A percentile compares a stretch with the other conserved stretches of the same genome.
Conservation (phyloP, 2,113 vertebrate species). For the Sminthopsis crassicaudata region DNA sequence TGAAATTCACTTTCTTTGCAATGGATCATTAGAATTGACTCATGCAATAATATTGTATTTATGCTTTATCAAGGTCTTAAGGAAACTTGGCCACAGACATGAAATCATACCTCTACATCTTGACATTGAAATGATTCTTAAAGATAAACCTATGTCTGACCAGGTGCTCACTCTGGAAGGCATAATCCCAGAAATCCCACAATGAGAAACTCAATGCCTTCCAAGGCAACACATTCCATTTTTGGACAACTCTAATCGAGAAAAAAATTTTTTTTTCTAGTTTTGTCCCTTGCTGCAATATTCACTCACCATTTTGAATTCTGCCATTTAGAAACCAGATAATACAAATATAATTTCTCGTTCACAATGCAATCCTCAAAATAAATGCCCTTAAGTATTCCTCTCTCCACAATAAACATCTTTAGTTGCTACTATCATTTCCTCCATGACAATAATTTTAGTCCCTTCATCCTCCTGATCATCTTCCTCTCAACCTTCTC, state of each 20-base stretch:
- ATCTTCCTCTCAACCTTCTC: neutral
- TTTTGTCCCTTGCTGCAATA: neutral
- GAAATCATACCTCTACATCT: neutral
- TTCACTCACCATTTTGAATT: neutral
- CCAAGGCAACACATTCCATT: neutral
- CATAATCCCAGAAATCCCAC: neutral
- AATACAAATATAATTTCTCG: neutral
- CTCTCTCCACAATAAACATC: neutral
- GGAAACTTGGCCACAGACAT: neutral
- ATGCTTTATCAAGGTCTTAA: neutral
- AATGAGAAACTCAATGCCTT: neutral
- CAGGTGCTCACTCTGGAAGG: neutral
- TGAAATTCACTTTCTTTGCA: slow-evolving; percentile 52
- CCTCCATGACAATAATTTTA: neutral
- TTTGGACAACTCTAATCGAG: neutral
- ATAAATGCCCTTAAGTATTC: neutral
- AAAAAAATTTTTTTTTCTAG: neutral
- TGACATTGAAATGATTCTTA: neutral
- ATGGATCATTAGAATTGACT: slow-evolving; percentile 57
- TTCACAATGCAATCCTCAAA: neutral
- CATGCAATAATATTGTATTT: neutral
- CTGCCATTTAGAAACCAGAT: neutral
- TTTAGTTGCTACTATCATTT: neutral
- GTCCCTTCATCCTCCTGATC: neutral
- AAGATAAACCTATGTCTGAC: neutral